Evolutionary conservation across 2,888 invertebrate genomes (phyloP).

Genomic region (Melinaea menophilus): DNA sequence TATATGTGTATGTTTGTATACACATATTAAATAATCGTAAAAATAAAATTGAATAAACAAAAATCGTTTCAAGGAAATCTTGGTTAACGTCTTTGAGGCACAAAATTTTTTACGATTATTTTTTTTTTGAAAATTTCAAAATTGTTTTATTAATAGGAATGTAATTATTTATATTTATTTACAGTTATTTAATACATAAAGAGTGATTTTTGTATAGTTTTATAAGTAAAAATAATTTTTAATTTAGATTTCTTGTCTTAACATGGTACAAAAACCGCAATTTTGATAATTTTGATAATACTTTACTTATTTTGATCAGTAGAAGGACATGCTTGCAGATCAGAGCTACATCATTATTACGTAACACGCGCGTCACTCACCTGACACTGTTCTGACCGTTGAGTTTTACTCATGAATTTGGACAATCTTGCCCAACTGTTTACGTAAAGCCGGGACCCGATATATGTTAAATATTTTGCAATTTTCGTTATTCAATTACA

Average conservation of each 20-base stretch:
- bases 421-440: constrained; percentile 64
- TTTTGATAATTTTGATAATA: no score
- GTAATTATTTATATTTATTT: no score
- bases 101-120: no score
- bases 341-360: constrained; percentile 43
- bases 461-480: constrained; percentile 61
- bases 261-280: no score
- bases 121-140: no score
- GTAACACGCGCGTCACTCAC: constrained; percentile 55
- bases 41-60: background rate
- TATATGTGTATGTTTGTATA: no score
- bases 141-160: no score
- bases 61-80: constrained; percentile 1
- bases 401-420: constrained; percentile 60
- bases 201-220: no score
- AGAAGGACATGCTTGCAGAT: constrained; percentile 29
- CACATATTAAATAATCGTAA: background rate
- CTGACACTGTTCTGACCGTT: constrained; percentile 48
- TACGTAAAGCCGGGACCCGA: constrained; percentile 71
- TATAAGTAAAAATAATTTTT: no score
- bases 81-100: background rate
- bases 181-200: no score
- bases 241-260: no score
- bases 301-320: background rate
- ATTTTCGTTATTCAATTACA: constrained; percentile 63